Conservation (phyloP, 2,113 vertebrate genomes). For the Motacilla alba region DNA sequence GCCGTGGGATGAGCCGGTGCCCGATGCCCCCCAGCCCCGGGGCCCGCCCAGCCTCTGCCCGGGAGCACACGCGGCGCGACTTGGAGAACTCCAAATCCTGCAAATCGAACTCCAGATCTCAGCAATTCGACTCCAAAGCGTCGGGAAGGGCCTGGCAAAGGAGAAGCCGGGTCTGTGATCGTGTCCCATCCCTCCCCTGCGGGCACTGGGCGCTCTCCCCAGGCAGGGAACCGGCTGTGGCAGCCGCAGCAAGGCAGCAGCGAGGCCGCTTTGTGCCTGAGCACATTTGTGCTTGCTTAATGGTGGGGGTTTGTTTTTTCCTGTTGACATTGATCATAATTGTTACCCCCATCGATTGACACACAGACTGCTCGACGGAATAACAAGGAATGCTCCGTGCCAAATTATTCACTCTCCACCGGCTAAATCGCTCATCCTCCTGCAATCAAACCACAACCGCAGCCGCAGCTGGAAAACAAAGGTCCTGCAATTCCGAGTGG, state of each 20-base stretch:
- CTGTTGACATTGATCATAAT: slow-evolving; percentile 52
- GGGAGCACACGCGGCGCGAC: fast-evolving
- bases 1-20: fast-evolving
- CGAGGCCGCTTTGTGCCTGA: not conserved
- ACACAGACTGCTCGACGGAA: not conserved
- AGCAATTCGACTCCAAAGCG: not conserved
- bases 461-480: not conserved
- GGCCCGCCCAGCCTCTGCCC: not conserved
- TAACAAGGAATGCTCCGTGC: not conserved
- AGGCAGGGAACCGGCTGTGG: not conserved
- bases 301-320: not conserved
- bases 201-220: not conserved
- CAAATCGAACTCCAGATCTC: not conserved
- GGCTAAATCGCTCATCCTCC: not conserved
- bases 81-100: not conserved
- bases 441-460: not conserved
- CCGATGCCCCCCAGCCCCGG: fast-evolving
- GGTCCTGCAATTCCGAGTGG: not conserved
- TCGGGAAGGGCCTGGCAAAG: not conserved
- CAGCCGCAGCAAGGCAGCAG: not conserved
- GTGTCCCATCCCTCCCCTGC: too few species aligned
- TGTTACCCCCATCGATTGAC: slow-evolving; percentile 49
- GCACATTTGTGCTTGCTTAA: not conserved
- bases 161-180: not conserved
- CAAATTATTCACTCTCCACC: not conserved